Percentiles rank a stretch among this genome's conserved stretches.
These are phyloP conservation scores for Nowickia ferox DNA, from an alignment of 2,888 invertebrate species.

Conservation along the genomic window DNA sequence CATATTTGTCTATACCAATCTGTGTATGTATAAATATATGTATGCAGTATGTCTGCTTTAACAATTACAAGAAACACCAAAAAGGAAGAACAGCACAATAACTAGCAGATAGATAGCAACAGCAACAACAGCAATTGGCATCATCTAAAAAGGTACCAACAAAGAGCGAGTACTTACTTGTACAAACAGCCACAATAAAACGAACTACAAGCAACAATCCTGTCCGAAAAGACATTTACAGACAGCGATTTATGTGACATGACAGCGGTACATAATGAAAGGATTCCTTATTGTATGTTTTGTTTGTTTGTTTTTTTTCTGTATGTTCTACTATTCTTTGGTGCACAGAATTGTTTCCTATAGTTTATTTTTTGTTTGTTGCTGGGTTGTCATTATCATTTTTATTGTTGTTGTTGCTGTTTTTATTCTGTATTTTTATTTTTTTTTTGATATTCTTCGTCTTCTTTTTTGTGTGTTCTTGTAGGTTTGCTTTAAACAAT, in stretches of 20 bases:
- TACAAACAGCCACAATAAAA: slow-evolving; percentile 12
- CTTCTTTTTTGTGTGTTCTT: slow-evolving; percentile 13
- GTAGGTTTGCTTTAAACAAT: slow-evolving; percentile 29
- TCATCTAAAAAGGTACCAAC: slow-evolving; percentile 47
- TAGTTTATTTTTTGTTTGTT: slow-evolving; percentile 49
- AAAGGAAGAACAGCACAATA: neutral
- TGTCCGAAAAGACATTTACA: slow-evolving; percentile 71
- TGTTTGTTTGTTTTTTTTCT: slow-evolving; percentile 45
- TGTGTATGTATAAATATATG: neutral
- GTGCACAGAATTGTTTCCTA: slow-evolving; percentile 34
- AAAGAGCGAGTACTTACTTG: slow-evolving; percentile 30
- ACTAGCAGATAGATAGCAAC: neutral
- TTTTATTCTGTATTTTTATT: slow-evolving; percentile 2
- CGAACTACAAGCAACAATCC: slow-evolving; percentile 55
- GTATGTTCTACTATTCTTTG: slow-evolving; percentile 61
- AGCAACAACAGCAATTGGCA: slow-evolving; percentile 45
- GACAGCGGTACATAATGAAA: slow-evolving; percentile 78
- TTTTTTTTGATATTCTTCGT: neutral
- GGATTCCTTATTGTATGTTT: slow-evolving; percentile 74
- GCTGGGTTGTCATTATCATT: slow-evolving; percentile 33
- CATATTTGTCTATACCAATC: neutral
- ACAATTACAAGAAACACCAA: slow-evolving; percentile 37
- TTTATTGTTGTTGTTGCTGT: slow-evolving; percentile 13
- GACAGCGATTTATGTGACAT: slow-evolving; percentile 75
- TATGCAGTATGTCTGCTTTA: slow-evolving; percentile 45